phyloP scores from a whole-genome alignment of 2,888 invertebrate genomes.

The Stenichneumon culpator region DNA sequence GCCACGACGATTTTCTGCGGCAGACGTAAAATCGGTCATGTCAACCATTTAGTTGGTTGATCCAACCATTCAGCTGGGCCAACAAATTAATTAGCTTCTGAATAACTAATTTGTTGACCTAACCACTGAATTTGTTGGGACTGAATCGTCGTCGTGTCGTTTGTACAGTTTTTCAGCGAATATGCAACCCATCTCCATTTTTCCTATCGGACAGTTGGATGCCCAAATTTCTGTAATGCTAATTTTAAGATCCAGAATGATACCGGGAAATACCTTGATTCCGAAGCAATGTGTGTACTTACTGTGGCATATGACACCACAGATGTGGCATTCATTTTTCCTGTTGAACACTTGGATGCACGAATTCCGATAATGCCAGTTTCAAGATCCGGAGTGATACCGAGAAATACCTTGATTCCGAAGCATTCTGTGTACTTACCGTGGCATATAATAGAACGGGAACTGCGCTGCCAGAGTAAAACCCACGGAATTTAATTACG shows the following conservation, averaged over 20 bases:
- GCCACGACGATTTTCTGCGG: no score
- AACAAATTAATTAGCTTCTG: no score
- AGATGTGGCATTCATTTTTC: background rate
- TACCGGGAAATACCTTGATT: constrained; percentile 47
- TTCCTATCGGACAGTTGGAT: background rate
- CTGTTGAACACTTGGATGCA: background rate
- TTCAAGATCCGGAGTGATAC: constrained; percentile 32
- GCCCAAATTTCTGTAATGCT: constrained; percentile 5
- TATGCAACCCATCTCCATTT: background rate
- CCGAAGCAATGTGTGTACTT: constrained; percentile 46
- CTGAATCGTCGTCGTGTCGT: no score
- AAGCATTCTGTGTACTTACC: constrained; percentile 23
- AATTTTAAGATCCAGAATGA: constrained; percentile 26
- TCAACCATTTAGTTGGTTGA: no score
- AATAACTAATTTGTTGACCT: no score
- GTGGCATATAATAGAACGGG: constrained; percentile 30
- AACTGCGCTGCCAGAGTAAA: constrained; percentile 66
- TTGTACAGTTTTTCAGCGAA: background rate
- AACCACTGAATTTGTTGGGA: no score
- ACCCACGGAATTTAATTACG: constrained; percentile 73
- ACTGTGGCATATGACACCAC: background rate
- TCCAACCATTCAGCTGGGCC: no score
- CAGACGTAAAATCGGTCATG: no score
- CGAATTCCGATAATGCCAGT: constrained; percentile 15
- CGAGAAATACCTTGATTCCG: constrained; percentile 50